phyloP scores from a whole-genome alignment of 2,113 vertebrate genomes.

The Spermophilus dauricus region DNA sequence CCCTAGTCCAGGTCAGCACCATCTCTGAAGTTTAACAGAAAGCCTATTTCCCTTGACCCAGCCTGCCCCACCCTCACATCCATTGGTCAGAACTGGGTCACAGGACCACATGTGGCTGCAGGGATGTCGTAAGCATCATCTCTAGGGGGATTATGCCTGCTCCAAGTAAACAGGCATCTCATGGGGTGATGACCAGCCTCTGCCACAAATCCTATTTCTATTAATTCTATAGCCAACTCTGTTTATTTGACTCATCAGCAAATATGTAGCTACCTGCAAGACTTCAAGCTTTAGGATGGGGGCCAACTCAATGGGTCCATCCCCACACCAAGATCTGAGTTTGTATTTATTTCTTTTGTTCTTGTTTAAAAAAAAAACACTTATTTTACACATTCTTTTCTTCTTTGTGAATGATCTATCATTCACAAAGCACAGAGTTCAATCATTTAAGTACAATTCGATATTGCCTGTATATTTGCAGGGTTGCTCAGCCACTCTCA shows the following conservation, averaged over 20 bases:
- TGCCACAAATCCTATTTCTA: not conserved
- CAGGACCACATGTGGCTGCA: not conserved
- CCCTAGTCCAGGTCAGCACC: not conserved
- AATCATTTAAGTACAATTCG: not conserved
- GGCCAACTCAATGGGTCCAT: not conserved
- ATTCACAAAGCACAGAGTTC: not conserved
- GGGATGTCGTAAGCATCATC: fast-evolving
- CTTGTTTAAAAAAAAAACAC: too few species aligned
- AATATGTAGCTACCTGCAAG: not conserved
- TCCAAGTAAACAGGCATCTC: not conserved
- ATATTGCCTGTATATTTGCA: not conserved
- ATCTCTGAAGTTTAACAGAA: not conserved
- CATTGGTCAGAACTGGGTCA: not conserved
- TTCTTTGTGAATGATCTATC: not conserved
- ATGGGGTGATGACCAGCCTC: not conserved
- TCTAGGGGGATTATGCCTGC: not conserved
- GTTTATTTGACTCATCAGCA: not conserved
- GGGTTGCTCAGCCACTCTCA: not conserved
- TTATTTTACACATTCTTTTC: not conserved
- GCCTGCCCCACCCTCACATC: fast-evolving
- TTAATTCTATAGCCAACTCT: not conserved
- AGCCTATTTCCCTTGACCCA: not conserved
- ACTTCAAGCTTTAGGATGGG: not conserved
- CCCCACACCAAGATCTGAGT: not conserved
- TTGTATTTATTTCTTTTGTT: not conserved